Conservation (phyloP, 2,888 invertebrate genomes). For the Amiota communis region DNA sequence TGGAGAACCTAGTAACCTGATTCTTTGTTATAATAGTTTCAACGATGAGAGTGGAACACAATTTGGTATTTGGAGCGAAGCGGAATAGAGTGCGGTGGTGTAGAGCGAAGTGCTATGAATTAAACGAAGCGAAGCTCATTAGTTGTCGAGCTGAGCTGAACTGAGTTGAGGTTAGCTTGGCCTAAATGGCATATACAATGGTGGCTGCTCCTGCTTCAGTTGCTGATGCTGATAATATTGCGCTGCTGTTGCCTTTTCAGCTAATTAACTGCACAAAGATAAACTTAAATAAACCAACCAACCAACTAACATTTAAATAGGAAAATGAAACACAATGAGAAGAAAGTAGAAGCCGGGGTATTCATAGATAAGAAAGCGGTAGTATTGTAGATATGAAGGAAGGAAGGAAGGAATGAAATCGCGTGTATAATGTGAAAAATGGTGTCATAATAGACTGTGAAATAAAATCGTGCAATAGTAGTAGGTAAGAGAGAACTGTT, state of each 20-base stretch:
- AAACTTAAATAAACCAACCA: background rate
- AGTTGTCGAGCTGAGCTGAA: background rate
- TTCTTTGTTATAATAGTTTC: too few relatives aligned
- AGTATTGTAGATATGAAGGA: too few relatives aligned
- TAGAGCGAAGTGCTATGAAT: too few relatives aligned
- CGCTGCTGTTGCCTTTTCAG: background rate
- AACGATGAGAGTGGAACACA: too few relatives aligned
- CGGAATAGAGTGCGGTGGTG: constrained; percentile 5
- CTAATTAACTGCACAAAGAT: constrained; percentile 17
- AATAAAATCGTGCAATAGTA: constrained; percentile 5
- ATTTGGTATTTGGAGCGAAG: background rate
- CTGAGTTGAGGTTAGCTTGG: background rate
- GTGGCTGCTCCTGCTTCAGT: too few relatives aligned
- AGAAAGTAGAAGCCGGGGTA: too few relatives aligned
- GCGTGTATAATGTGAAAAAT: constrained; percentile 47
- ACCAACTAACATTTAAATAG: background rate
- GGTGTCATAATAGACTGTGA: constrained; percentile 61
- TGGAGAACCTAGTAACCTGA: too few relatives aligned
- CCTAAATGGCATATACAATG: constrained; percentile 8
- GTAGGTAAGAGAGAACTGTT: too few relatives aligned
- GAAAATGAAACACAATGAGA: background rate
- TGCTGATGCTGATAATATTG: too few relatives aligned
- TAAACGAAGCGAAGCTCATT: too few relatives aligned
- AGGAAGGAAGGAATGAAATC: background rate
- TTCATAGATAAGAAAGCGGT: too few relatives aligned